Evolutionary conservation across 1,140 invertebrate species (phyloP), one percentile per base, ranked within the genome.

Genomic region (Drosophila simulans): DNA sequence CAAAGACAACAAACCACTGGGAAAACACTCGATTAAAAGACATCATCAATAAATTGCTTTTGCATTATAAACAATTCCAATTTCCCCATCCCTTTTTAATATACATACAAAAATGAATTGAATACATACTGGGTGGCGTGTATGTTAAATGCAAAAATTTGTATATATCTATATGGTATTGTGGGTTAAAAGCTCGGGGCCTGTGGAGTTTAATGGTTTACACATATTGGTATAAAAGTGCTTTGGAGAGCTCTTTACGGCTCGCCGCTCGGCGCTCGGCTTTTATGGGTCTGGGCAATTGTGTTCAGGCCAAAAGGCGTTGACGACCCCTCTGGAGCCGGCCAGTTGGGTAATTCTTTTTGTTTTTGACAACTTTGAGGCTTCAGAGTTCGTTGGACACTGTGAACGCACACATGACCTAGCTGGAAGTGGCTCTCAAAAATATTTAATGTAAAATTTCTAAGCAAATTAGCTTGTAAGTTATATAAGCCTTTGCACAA

Each of bases 31-130:
- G 72, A 80, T 85, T 85, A 77, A 85, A 74, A 80, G 60, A 78
- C 82, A 79, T 65, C 68, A 81, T 58, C 82, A 66, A 82, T 86
- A 76, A 84, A 85, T 80, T 63, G 59, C 49, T 69, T 74, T 84
- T 59, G 62, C 63, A 84, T 84, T 80, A 80, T 64, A 72, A 86
- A 77, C 63, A 45, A 85, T 75, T 60, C 60, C 68, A 64, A 11
- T 62, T 63, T 53, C 12, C 52, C 59, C 42, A 20, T 11, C 5
- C 34, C 40, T 13, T 37, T 22, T 68, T 54, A 68, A 84, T 77
- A 65, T 78, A 60, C 74, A 12, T 31, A 52, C 31, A 52, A 35
- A 86, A 86, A 86, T 82, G 64, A 76, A 86, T 82, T 75, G 58
- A 82, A 86, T 81, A 81, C 82, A 85, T 35, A 25, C 27, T 27